Evolutionary conservation across 2,888 invertebrate genomes (phyloP).

Genomic region (Tuberolachnus salignus): DNA sequence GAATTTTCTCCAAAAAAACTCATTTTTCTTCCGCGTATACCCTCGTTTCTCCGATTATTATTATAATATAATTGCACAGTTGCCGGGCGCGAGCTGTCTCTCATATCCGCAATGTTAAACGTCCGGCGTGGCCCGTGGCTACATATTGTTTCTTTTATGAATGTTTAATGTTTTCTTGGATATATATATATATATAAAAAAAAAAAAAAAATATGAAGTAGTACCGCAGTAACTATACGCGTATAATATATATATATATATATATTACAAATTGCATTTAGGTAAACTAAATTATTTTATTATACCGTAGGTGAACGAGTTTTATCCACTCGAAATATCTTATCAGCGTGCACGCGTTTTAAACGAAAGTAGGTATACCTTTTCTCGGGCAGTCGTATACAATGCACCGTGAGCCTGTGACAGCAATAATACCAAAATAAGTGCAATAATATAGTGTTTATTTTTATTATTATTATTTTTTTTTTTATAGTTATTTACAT

Average conservation of each 20-base stretch:
- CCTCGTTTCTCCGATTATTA: not conserved
- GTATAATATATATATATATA: not conserved
- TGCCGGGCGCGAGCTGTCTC: not conserved
- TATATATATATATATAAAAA: too few species aligned
- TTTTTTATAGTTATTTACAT: not conserved
- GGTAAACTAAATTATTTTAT: not conserved
- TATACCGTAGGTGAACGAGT: constrained; percentile 42
- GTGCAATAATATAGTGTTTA: not conserved
- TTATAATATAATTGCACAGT: not conserved
- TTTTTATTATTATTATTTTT: not conserved
- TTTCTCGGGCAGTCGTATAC: not conserved
- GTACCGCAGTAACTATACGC: too few species aligned
- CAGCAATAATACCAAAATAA: not conserved
- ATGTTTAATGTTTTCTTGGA: not conserved
- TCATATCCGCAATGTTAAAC: not conserved
- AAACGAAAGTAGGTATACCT: constrained; percentile 12
- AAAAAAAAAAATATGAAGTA: too few species aligned
- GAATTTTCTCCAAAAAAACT: not conserved
- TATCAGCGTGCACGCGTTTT: not conserved
- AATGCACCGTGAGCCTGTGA: not conserved
- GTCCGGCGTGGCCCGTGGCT: not conserved
- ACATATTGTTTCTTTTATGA: constrained; percentile 1
- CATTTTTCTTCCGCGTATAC: not conserved
- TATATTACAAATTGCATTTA: not conserved
- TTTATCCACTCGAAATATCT: not conserved